These are phyloP conservation scores for Alloplasta piceator DNA, from an alignment of 2,888 invertebrate species.

Conservation along the genomic window DNA sequence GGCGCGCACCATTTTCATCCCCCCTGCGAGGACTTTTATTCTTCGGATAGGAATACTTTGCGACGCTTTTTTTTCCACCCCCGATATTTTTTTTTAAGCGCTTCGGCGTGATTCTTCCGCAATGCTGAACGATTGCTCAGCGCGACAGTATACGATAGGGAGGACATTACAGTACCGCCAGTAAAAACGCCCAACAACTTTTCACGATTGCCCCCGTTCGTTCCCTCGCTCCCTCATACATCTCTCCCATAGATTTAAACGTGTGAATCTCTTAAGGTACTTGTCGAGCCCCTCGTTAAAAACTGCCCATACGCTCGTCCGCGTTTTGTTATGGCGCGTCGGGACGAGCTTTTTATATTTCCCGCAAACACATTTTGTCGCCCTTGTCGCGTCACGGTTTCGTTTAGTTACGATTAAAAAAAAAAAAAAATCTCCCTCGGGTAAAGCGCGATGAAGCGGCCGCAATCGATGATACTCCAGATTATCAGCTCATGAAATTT, in stretches of 20 bases:
- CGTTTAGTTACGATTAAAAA: too few species aligned
- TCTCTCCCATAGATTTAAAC: not conserved
- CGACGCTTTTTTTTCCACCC: conserved; percentile 4
- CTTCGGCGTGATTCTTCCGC: too few species aligned
- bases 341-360: too few species aligned
- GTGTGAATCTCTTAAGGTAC: conserved; percentile 5
- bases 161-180: not conserved
- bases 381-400: too few species aligned
- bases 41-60: conserved; percentile 6
- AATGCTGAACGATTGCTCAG: too few species aligned
- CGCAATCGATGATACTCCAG: not conserved
- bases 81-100: too few species aligned
- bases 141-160: too few species aligned
- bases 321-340: too few species aligned
- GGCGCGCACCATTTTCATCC: not conserved
- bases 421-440: not conserved
- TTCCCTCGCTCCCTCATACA: not conserved
- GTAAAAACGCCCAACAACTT: conserved; percentile 25
- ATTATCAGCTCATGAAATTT: too few species aligned
- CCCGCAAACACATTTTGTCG: too few species aligned
- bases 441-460: not conserved
- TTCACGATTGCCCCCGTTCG: conserved; percentile 1
- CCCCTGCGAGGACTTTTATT: not conserved
- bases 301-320: not conserved
- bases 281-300: conserved; percentile 27